phyloP scores from a whole-genome alignment of 1,140 invertebrate genomes.

The Forficula auricularia region DNA sequence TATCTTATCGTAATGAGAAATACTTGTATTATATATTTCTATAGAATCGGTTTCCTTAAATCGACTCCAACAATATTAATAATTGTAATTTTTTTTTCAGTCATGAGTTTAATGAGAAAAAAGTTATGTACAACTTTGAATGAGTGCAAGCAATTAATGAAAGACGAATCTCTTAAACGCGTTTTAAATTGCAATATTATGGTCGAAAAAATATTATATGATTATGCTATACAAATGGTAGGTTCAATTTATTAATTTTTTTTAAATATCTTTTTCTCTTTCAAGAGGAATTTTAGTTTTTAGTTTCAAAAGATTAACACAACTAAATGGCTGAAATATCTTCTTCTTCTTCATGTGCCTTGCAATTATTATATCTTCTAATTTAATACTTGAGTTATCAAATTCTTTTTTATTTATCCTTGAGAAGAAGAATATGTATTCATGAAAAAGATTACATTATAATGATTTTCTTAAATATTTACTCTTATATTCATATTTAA shows the following conservation, averaged over 20 bases:
- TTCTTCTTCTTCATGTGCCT: no score
- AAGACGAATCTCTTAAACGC: slow-evolving; percentile 48
- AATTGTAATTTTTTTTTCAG: no score
- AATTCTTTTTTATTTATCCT: neutral
- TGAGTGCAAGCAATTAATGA: slow-evolving; percentile 76
- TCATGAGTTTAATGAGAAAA: slow-evolving; percentile 69
- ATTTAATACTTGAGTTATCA: neutral
- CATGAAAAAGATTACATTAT: no score
- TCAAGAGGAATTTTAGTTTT: neutral
- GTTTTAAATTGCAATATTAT: slow-evolving; percentile 43
- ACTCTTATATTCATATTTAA: no score
- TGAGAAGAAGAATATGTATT: no score
- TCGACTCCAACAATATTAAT: no score
- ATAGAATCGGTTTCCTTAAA: no score
- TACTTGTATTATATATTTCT: slow-evolving; percentile 8
- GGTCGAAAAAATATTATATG: slow-evolving; percentile 88
- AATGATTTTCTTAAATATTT: no score
- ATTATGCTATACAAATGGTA: slow-evolving; percentile 91
- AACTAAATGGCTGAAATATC: no score
- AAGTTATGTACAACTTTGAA: slow-evolving; percentile 73
- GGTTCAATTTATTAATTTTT: no score
- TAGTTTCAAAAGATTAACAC: no score
- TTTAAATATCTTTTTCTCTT: neutral
- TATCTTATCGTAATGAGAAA: neutral
- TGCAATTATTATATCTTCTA: neutral